Conservation (phyloP, 2,888 invertebrate species). For the Hybos culiciformis region DNA sequence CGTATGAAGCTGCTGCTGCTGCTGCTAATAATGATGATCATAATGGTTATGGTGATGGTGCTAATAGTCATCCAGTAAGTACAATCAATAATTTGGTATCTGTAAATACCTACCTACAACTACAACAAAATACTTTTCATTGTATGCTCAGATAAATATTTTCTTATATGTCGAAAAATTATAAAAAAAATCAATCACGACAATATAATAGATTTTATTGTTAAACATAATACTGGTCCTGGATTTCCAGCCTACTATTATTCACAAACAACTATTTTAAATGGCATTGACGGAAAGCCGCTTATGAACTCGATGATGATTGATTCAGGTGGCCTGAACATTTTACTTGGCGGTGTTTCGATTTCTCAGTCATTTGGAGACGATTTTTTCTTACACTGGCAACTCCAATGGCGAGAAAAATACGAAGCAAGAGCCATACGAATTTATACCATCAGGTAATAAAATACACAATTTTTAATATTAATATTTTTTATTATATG, state of each 20-base stretch:
- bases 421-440: conserved; percentile 38
- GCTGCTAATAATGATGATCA: no score
- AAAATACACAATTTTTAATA: no score
- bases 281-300: conserved; percentile 28
- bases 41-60: no score
- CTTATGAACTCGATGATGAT: conserved; percentile 32
- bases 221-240: conserved; percentile 52
- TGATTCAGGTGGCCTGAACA: conserved; percentile 34
- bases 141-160: no score
- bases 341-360: conserved; percentile 32
- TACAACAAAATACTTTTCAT: no score
- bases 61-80: no score
- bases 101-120: no score
- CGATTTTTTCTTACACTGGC: conserved; percentile 68
- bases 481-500: no score
- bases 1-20: no score
- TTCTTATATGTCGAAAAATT: no score
- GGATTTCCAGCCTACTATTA: conserved; percentile 63
- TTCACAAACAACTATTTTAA: conserved; percentile 40
- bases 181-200: conserved; percentile 67
- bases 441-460: no score
- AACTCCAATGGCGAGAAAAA: conserved; percentile 41
- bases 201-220: conserved; percentile 60
- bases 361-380: conserved; percentile 44
- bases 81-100: no score